Base-by-base conservation (phyloP, 2,797 vertebrate species). In the Erethizon dorsatum region DNA sequence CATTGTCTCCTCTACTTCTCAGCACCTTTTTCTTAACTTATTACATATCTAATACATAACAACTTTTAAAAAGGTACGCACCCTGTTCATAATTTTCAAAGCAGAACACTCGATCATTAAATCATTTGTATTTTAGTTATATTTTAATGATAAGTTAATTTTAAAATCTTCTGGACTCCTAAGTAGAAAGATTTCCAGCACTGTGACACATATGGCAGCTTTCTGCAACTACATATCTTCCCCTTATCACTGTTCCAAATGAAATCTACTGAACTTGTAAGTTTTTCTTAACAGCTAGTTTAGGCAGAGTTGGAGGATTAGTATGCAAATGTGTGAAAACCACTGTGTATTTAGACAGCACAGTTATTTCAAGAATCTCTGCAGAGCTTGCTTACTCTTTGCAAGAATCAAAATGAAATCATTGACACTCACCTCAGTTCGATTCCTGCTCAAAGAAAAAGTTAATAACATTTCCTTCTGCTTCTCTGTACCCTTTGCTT, bases 361-460 rank as follows among this genome's bases (percentile, higher is more conserved):
- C 24, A 80, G 41, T 86, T 92, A 77, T 95, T 96, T 94, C 69
- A 69, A 89, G 59, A 87, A 41, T 94, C 94, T 91, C 78, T 87
- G 63, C 41, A 93, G 79, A 97, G 33, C 37, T 65, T 83, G 24
- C 20, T 67, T 83, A 50, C 24, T 86, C 73, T 96, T 82, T 50
- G 54, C 6, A 83, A 94, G 91, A 94, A 90, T 56, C 83, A 50
- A 95, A 94, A 85, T 87, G 50, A 56, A 88, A 63, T 84, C 54
- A 57, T 10, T 63, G 45, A 77, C 37, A 56, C 28, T 85, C 28
- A 24, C 26, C 63, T 63, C 37, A 80, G 57, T 14, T 26, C 20
- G 65, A 92, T 63, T 73, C 63, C 57, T 91, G n/a, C 37, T 84
- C 61, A 85, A 80, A 73, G 67, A 92, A 71, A 73, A 90, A 91